A percentile compares a stretch with the other conserved stretches of the same genome.
Evolutionary conservation across 2,113 vertebrate genomes (phyloP).

Genomic region (Chlamydotis undulata): DNA sequence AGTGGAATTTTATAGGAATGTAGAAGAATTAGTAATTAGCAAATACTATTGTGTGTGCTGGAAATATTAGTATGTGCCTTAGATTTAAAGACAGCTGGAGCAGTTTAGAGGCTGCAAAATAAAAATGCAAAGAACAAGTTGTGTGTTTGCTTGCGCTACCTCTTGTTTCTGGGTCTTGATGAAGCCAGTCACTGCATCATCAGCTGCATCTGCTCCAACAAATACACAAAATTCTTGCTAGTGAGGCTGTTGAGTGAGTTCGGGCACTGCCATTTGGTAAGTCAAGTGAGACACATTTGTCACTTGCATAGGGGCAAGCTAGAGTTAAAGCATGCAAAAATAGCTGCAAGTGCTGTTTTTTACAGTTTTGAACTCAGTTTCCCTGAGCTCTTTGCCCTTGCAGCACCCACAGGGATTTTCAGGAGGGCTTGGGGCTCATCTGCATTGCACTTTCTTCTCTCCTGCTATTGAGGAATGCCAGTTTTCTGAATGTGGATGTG

Average conservation of each 20-base stretch:
- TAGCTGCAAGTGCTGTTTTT: background rate
- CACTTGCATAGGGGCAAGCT: background rate
- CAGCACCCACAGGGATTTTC: background rate
- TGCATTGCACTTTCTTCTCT: background rate
- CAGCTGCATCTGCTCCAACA: background rate
- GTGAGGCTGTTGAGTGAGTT: background rate
- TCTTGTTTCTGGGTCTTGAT: background rate
- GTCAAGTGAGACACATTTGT: background rate
- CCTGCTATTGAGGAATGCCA: background rate
- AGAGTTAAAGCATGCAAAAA: background rate
- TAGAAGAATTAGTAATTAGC: background rate
- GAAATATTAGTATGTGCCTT: background rate
- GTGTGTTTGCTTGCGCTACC: accelerated
- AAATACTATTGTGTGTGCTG: background rate
- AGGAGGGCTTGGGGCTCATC: background rate
- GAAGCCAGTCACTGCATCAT: background rate
- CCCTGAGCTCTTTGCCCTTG: background rate
- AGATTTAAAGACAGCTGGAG: background rate
- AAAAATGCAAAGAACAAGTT: background rate
- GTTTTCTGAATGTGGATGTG: background rate
- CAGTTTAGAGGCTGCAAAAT: background rate
- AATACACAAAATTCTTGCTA: accelerated
- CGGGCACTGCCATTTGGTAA: background rate
- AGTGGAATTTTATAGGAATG: background rate
- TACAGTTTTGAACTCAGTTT: background rate